These are phyloP conservation scores for Ecdyonurus torrentis DNA, from an alignment of 2,888 invertebrate species.

Conservation along the genomic window DNA sequence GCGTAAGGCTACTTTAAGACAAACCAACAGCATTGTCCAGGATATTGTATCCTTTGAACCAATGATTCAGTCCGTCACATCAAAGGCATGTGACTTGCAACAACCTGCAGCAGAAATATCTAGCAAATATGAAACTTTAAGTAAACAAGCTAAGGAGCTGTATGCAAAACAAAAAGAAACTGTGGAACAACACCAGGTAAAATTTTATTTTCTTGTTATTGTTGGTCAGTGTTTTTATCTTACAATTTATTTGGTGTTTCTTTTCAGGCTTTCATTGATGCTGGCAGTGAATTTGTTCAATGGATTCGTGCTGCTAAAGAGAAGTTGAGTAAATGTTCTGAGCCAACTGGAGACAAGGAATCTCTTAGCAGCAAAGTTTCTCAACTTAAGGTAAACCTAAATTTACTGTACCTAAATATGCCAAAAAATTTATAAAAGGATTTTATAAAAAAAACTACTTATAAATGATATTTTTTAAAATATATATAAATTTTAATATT, in stretches of 20 bases:
- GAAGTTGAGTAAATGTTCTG: conserved; percentile 75
- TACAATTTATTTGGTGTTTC: not conserved
- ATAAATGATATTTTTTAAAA: not conserved
- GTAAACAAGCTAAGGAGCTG: conserved; percentile 77
- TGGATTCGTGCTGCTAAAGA: conserved; percentile 90
- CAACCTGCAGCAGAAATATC: conserved; percentile 85
- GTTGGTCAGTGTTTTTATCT: not conserved
- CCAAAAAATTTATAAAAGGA: no score
- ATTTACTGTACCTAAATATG: no score
- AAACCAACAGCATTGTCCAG: conserved; percentile 87
- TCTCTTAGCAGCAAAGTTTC: conserved; percentile 71
- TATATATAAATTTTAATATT: not conserved
- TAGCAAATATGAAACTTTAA: conserved; percentile 73
- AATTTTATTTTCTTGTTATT: not conserved
- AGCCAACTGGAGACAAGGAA: conserved; percentile 84
- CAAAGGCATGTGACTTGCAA: conserved; percentile 81
- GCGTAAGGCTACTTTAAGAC: conserved; percentile 71
- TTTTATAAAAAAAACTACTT: not conserved
- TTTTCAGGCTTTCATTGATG: conserved; percentile 71
- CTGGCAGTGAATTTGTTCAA: conserved; percentile 77
- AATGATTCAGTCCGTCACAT: conserved; percentile 89
- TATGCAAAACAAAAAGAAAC: conserved; percentile 70
- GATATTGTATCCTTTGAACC: conserved; percentile 95
- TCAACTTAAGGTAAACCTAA: conserved; percentile 43
- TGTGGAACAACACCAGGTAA: conserved; percentile 54